Evolutionary conservation across 2,888 invertebrate species (phyloP), one percentile per base, ranked within the genome.

Genomic region (Zele albiditarsus): DNA sequence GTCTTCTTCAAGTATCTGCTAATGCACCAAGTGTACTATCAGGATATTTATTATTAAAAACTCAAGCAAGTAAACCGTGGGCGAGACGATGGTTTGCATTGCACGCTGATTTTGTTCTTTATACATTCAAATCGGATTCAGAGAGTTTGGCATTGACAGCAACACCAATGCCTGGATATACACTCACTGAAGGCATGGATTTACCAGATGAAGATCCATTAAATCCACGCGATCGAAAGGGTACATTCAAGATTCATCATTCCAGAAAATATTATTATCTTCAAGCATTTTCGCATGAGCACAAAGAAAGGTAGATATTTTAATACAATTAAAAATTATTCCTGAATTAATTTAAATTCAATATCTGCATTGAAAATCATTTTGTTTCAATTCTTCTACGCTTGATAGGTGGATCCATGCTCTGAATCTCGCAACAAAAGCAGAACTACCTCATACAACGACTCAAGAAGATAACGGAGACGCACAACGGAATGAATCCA

Each of bases 141-240:
- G 92, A 92, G 79, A 88, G 87, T 1, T 86, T 89, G 84, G 92
- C 93, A 10, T 85, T 92, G 82, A 91, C 91, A 0, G 92, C 92
- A 0, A 91, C 92, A n/a, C 92, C 92, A 0, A 89, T 93, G 84
- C 92, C 92, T 6, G 92, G 92, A 38, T 92, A 91, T 80, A 85
- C 88, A 12, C 90, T 92, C 8, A 89, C 89, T 28, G 88, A 89
- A 74, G 89, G 88, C 63, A 80, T 77, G 14, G 78, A 85, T 68
- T 77, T 89, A 12, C 80, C 85, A 4, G 88, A 88, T 14, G 88
- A 88, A 20, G 89, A 89, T 83, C 87, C 87, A 0, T 81, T 89
- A 4, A 85, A 83, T 77, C 73, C 78, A 0, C 87, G 87, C 49
- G 90, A 90, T 78, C 88, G 90, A 20, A 87, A 89, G n/a, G 85